phyloP scores from a whole-genome alignment of 2,113 vertebrate species.

The Gadus macrocephalus region DNA sequence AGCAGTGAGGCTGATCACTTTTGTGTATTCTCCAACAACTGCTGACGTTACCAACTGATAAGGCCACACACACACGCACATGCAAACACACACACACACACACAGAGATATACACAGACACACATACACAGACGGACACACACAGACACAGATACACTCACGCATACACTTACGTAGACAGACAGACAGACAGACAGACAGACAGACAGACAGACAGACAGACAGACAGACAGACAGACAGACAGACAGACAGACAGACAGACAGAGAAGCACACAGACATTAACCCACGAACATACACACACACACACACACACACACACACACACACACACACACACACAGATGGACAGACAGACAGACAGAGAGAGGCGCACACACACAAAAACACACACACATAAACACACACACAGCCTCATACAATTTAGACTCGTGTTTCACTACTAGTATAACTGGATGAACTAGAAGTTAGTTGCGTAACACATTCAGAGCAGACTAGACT shows the following conservation, averaged over 20 bases:
- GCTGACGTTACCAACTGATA: neutral
- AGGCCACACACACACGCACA: neutral
- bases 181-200: neutral
- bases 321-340: neutral
- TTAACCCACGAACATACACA: neutral
- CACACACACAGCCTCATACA: no score
- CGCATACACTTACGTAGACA: neutral
- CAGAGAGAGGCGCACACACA: neutral
- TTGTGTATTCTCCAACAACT: constrained; percentile 25
- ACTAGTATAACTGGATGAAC: no score
- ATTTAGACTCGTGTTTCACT: no score
- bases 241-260: neutral
- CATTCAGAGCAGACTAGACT: no score
- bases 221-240: neutral
- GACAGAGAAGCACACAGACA: no score
- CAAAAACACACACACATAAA: neutral
- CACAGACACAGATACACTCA: no score
- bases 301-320: neutral
- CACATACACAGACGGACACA: neutral
- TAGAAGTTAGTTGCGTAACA: no score
- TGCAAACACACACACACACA: neutral
- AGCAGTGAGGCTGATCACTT: constrained; percentile 24
- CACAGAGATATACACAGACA: neutral
- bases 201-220: no score
- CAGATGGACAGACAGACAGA: neutral